Evolutionary conservation across 2,888 invertebrate genomes (phyloP).

Genomic region (Gibbula magus): DNA sequence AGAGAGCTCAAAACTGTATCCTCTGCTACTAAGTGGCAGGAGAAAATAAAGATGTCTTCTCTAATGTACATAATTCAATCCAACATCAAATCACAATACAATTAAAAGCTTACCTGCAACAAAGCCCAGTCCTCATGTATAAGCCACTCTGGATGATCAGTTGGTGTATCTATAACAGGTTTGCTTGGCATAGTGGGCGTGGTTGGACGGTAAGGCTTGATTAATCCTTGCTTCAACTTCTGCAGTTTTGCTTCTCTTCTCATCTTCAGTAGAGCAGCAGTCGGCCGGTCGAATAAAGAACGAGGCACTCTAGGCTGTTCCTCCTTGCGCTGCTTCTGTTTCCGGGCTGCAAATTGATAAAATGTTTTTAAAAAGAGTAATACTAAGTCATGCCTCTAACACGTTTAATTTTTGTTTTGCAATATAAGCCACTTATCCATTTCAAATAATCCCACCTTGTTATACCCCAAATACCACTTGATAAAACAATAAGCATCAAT

Average conservation of each 20-base stretch:
- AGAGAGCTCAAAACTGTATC: too few relatives aligned
- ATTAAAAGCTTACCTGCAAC: constrained; percentile 77
- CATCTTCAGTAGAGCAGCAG: constrained; percentile 84
- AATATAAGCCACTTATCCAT: too few relatives aligned
- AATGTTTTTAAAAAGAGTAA: neutral
- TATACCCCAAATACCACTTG: too few relatives aligned
- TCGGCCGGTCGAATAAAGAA: constrained; percentile 87
- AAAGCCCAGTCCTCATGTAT: constrained; percentile 93
- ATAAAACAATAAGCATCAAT: too few relatives aligned
- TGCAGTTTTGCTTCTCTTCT: constrained; percentile 86
- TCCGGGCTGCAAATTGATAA: constrained; percentile 61
- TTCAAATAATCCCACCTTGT: too few relatives aligned
- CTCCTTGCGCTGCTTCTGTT: constrained; percentile 80
- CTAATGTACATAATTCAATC: too few relatives aligned
- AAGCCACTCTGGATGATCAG: constrained; percentile 88
- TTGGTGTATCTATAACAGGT: constrained; percentile 53
- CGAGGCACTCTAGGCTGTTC: constrained; percentile 86
- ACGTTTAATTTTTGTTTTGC: too few relatives aligned
- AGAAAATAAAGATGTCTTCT: too few relatives aligned
- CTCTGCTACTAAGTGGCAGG: too few relatives aligned
- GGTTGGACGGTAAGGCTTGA: constrained; percentile 59
- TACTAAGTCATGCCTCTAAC: too few relatives aligned
- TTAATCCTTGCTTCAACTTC: constrained; percentile 78
- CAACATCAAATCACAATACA: too few relatives aligned
- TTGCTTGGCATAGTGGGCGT: constrained; percentile 53